These are phyloP conservation scores for Drosophila vallismaia DNA, from an alignment of 2,888 invertebrate species.

Conservation along the genomic window DNA sequence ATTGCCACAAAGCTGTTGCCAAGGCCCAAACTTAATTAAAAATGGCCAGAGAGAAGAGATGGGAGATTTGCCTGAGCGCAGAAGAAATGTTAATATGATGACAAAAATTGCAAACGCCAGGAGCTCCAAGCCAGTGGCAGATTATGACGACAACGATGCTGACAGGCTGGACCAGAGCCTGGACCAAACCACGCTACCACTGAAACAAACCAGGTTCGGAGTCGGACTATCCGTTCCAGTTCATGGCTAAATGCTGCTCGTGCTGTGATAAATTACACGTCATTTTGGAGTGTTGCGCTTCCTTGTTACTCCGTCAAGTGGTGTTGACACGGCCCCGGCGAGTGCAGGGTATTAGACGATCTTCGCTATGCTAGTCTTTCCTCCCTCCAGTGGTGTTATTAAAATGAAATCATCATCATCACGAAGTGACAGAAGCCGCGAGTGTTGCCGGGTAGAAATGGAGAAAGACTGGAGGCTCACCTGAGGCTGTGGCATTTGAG, in stretches of 20 bases:
- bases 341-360: constrained; percentile 54
- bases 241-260: constrained; percentile 80
- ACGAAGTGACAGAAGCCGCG: constrained; percentile 66
- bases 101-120: constrained; percentile 33
- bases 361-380: constrained; percentile 23
- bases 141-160: constrained; percentile 50
- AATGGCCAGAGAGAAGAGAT: constrained; percentile 58
- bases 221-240: constrained; percentile 57
- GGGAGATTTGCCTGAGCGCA: constrained; percentile 67
- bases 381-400: constrained; percentile 76
- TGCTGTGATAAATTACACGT: constrained; percentile 81
- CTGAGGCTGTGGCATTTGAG: constrained; percentile 19
- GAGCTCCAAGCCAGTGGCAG: constrained; percentile 49
- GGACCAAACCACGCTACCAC: constrained; percentile 6
- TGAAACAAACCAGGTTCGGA: constrained; percentile 22
- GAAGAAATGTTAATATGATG: constrained; percentile 61
- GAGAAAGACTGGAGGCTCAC: constrained; percentile 40
- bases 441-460: constrained; percentile 14
- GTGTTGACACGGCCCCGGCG: constrained; percentile 70
- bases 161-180: constrained; percentile 29
- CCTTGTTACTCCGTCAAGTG: constrained; percentile 81
- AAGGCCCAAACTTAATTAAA: constrained; percentile 81
- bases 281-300: constrained; percentile 82
- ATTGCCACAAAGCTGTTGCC: constrained; percentile 33
- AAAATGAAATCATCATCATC: constrained; percentile 83